These are phyloP conservation scores for Danio aesculapii DNA, from an alignment of 2,797 vertebrate genomes.

Conservation along the genomic window DNA sequence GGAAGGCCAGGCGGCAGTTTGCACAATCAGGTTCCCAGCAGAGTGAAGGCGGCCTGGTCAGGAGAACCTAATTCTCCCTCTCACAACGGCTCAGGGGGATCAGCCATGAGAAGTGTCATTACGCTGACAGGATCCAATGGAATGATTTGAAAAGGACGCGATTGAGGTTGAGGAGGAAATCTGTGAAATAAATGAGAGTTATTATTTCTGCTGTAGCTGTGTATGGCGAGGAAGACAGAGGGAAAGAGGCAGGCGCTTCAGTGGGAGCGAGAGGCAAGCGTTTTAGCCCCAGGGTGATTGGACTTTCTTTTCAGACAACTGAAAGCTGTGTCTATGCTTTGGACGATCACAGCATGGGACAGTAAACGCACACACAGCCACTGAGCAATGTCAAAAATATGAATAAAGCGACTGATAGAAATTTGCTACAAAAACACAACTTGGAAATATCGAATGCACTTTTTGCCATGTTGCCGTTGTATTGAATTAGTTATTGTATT, in stretches of 20 bases:
- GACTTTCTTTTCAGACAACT: constrained; percentile 54
- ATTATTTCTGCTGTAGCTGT: constrained; percentile 59
- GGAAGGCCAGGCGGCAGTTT: constrained; percentile 54
- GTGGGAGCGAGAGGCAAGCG: constrained; percentile 61
- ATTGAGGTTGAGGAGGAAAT: constrained; percentile 65
- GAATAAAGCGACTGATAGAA: not conserved
- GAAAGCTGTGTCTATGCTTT: constrained; percentile 54
- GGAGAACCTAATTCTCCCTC: constrained; percentile 56
- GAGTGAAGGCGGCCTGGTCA: constrained; percentile 55
- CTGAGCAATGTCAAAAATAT: constrained; percentile 23
- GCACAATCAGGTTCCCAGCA: constrained; percentile 64
- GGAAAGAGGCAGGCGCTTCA: constrained; percentile 41
- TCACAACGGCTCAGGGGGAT: constrained; percentile 52
- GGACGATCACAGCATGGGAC: constrained; percentile 50
- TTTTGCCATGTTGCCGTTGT: not conserved
- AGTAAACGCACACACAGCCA: constrained; percentile 39
- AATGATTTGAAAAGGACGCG: constrained; percentile 60
- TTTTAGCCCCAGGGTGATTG: constrained; percentile 54
- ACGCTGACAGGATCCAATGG: constrained; percentile 63
- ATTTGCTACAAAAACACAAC: not conserved
- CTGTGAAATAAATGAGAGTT: constrained; percentile 64
- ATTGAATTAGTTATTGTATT: constrained; percentile 4
- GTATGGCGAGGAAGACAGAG: constrained; percentile 31
- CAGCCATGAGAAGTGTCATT: constrained; percentile 63
- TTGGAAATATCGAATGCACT: not conserved